These are phyloP conservation scores for Phyto melanocephala DNA, from an alignment of 2,888 invertebrate species.

Conservation along the genomic window DNA sequence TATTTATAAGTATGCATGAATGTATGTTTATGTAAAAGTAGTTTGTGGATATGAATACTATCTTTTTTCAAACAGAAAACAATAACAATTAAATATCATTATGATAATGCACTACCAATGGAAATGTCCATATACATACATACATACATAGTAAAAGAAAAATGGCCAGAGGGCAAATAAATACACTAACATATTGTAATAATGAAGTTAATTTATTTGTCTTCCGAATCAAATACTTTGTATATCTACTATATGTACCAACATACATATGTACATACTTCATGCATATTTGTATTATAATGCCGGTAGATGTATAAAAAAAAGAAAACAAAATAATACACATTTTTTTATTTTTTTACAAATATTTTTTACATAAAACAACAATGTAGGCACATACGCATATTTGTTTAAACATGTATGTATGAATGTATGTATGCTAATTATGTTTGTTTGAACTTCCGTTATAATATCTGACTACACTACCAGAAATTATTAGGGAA, in stretches of 20 bases:
- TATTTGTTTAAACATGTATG: too few species aligned
- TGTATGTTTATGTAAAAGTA: too few species aligned
- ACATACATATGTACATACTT: too few species aligned
- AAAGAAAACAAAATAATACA: background rate
- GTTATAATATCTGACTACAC: slow-evolving; percentile 31
- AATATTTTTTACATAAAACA: background rate
- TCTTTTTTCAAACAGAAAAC: too few species aligned
- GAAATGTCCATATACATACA: too few species aligned
- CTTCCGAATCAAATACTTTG: slow-evolving; percentile 42
- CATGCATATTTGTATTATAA: too few species aligned
- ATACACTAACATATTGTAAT: background rate
- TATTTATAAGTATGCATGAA: too few species aligned
- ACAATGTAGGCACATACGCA: background rate
- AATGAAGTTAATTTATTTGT: slow-evolving; percentile 42
- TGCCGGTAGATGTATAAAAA: slow-evolving; percentile 16
- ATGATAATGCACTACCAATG: too few species aligned
- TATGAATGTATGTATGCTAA: background rate
- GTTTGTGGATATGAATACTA: too few species aligned
- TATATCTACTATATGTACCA: too few species aligned
- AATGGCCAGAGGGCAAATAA: background rate
- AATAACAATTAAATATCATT: too few species aligned
- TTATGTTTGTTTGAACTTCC: slow-evolving; percentile 37
- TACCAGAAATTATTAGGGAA: background rate
- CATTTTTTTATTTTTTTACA: slow-evolving; percentile 1
- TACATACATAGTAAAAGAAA: too few species aligned